phyloP scores from a whole-genome alignment of 2,113 vertebrate species.

The Myotis brandtii region DNA sequence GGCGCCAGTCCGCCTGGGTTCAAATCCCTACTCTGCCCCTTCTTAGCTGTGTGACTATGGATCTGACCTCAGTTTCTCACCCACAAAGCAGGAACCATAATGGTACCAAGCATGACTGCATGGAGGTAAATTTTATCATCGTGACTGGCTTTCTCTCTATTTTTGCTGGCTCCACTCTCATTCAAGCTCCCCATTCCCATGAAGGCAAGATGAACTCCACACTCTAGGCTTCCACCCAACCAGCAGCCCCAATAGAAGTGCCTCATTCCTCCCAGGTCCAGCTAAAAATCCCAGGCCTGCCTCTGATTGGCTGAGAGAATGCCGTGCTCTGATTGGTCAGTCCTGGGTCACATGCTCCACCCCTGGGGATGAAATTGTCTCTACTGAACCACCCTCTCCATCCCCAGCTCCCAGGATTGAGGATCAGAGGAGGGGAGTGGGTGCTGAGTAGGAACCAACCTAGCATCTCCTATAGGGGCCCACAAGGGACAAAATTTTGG shows the following conservation, averaged over 20 bases:
- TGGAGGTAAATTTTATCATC: not conserved
- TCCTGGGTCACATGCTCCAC: not conserved
- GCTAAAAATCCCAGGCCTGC: conserved; percentile 10
- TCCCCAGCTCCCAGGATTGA: not conserved
- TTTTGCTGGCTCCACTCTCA: not conserved
- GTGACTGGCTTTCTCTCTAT: not conserved
- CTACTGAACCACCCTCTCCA: not conserved
- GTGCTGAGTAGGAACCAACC: not conserved
- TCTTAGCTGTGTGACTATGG: not conserved
- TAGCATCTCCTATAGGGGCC: no score
- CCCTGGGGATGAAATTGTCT: not conserved
- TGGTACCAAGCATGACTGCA: not conserved
- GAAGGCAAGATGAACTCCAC: not conserved
- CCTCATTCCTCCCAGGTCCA: not conserved
- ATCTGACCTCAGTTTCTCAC: not conserved
- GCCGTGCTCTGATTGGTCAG: conserved; percentile 14
- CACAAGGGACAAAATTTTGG: not conserved
- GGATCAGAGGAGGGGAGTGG: not conserved
- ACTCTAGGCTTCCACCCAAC: not conserved
- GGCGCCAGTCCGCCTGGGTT: conserved; percentile 56
- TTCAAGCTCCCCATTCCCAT: not conserved
- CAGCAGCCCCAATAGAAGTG: not conserved
- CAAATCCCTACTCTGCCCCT: conserved; percentile 46
- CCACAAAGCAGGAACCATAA: not conserved
- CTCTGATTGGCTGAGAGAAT: not conserved